Evolutionary conservation across 2,888 invertebrate species (phyloP).

Genomic region (Hyalella azteca): DNA sequence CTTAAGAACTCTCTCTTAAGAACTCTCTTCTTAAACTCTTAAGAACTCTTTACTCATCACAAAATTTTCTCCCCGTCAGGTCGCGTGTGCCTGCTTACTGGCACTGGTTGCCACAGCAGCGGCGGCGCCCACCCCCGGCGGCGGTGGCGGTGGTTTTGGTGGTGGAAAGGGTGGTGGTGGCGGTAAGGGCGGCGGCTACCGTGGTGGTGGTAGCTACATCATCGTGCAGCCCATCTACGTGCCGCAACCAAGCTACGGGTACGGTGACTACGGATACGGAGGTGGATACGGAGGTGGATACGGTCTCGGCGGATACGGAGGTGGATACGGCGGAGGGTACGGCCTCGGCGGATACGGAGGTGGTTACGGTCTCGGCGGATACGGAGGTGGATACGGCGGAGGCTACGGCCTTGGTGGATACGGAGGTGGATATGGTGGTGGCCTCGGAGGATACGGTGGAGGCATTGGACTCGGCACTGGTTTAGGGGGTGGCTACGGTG

Average conservation of each 20-base stretch:
- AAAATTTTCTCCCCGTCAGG: too few species aligned
- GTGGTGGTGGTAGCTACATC: conserved; percentile 28
- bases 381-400: conserved; percentile 18
- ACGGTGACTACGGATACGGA: not conserved
- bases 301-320: conserved; percentile 18
- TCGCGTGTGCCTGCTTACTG: not conserved
- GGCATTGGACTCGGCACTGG: not conserved
- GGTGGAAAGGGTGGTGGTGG: not conserved
- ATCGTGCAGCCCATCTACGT: conserved; percentile 31
- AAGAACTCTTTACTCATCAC: too few species aligned
- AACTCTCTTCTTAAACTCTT: too few species aligned
- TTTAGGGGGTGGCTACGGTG: not conserved
- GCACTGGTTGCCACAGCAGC: not conserved
- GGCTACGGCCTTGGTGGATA: not conserved
- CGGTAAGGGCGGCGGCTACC: not conserved
- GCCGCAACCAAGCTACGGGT: not conserved
- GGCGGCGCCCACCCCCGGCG: not conserved
- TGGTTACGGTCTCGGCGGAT: not conserved
- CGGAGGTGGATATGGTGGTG: not conserved
- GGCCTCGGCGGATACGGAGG: conserved; percentile 22
- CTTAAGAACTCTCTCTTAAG: too few species aligned
- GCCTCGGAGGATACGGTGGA: not conserved
- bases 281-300: not conserved
- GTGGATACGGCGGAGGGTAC: conserved; percentile 7
- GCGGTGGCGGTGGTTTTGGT: not conserved